Percentiles rank a stretch among this genome's conserved stretches.
These are phyloP conservation scores for Sebastes kiyomatsui DNA, from an alignment of 2,797 vertebrate genomes.

Conservation along the genomic window DNA sequence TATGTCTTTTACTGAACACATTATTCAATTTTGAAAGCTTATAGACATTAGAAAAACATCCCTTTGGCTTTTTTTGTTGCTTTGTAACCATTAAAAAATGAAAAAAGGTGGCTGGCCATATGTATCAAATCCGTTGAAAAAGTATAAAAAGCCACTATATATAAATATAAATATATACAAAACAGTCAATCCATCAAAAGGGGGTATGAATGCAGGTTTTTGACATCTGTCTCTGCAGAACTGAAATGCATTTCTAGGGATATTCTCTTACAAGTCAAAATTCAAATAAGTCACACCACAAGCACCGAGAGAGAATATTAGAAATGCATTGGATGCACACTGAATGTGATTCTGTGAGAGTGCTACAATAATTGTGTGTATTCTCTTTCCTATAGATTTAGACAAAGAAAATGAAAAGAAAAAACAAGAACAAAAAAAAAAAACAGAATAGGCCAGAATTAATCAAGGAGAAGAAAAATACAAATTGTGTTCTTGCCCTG, in stretches of 20 bases:
- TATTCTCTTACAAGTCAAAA: constrained; percentile 46
- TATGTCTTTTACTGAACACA: constrained; percentile 48
- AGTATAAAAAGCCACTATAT: constrained; percentile 81
- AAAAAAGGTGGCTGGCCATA: constrained; percentile 47
- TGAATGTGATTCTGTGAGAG: constrained; percentile 29
- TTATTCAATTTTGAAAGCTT: constrained; percentile 57
- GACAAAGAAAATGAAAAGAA: constrained; percentile 7
- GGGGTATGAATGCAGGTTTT: constrained; percentile 30
- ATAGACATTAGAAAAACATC: constrained; percentile 38
- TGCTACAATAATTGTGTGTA: constrained; percentile 43
- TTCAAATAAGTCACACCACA: constrained; percentile 45
- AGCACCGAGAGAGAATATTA: constrained; percentile 33
- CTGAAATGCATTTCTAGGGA: constrained; percentile 27
- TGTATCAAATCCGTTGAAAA: constrained; percentile 54
- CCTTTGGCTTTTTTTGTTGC: constrained; percentile 34
- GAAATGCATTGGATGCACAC: constrained; percentile 44
- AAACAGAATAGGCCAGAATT: constrained; percentile 13
- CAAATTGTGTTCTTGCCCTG: constrained; percentile 26
- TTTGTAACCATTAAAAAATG: constrained; percentile 34
- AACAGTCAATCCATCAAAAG: constrained; percentile 65
- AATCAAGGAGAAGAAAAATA: constrained; percentile 29
- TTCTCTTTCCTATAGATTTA: constrained; percentile 32
- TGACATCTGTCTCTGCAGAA: constrained; percentile 33
- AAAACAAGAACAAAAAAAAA: neutral
- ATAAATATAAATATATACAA: constrained; percentile 86